These are phyloP conservation scores for Danio aesculapii DNA, from an alignment of 2,797 vertebrate species.

Conservation along the genomic window DNA sequence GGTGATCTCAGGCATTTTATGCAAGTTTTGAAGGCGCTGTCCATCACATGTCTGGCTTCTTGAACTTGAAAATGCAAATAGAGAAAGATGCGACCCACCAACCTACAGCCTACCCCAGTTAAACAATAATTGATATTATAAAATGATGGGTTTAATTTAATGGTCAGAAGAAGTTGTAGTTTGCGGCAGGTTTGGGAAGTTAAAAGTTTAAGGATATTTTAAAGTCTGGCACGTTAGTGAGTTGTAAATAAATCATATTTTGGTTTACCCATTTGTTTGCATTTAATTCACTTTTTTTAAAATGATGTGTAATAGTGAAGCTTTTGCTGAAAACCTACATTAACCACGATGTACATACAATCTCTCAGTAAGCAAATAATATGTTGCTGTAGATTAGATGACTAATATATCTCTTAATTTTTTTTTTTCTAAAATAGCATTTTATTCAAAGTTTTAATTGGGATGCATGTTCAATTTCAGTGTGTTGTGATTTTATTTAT, in stretches of 20 bases:
- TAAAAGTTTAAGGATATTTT: not conserved
- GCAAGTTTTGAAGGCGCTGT: constrained; percentile 1
- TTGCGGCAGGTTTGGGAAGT: not conserved
- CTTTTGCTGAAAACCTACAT: too few relatives aligned
- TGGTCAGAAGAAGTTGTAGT: not conserved
- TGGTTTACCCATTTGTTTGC: too few relatives aligned
- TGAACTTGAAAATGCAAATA: not conserved
- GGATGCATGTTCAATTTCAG: too few relatives aligned
- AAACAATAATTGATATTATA: not conserved
- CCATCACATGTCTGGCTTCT: not conserved
- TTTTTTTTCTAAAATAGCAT: too few relatives aligned
- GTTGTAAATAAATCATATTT: not conserved
- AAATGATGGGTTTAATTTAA: not conserved
- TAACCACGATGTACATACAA: too few relatives aligned
- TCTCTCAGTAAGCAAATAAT: too few relatives aligned
- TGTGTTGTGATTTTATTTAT: too few relatives aligned
- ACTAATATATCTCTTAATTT: too few relatives aligned
- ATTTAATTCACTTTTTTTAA: too few relatives aligned
- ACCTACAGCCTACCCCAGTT: not conserved
- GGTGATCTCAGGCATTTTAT: not conserved
- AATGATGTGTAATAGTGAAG: too few relatives aligned
- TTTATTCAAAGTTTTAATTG: too few relatives aligned
- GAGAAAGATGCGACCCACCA: not conserved
- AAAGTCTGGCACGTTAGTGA: not conserved
- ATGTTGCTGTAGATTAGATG: too few relatives aligned